phyloP scores from a whole-genome alignment of 2,888 invertebrate genomes.

The Lissonota sp. region DNA sequence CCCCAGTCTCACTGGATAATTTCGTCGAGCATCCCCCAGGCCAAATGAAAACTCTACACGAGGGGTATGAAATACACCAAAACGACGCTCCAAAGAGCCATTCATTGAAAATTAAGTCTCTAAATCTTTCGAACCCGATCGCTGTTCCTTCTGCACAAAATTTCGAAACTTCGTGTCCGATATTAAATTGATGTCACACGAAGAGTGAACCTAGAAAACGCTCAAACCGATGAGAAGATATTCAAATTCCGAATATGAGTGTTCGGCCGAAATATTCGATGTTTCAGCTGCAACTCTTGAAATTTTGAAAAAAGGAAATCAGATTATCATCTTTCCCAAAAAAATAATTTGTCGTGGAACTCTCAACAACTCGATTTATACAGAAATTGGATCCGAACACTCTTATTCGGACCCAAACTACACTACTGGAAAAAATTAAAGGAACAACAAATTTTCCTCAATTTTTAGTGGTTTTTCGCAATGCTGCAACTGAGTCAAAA shows the following conservation, averaged over 20 bases:
- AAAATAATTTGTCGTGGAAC: too few species aligned
- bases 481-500: too few species aligned
- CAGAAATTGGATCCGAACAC: too few species aligned
- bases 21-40: constrained; percentile 47
- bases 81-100: constrained; percentile 62
- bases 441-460: too few species aligned
- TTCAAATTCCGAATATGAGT: not conserved
- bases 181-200: constrained; percentile 6
- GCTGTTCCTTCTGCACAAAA: constrained; percentile 1
- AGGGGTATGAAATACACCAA: not conserved
- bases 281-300: not conserved
- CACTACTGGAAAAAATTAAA: too few species aligned
- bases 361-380: too few species aligned
- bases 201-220: not conserved
- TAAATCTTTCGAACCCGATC: constrained; percentile 63
- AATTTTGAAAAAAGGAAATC: not conserved
- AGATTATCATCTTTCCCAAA: too few species aligned
- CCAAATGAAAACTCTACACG: not conserved
- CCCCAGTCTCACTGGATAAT: constrained; percentile 64
- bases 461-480: too few species aligned
- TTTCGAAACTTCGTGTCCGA: constrained; percentile 7
- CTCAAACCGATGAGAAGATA: not conserved
- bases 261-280: too few species aligned
- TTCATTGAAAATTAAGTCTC: constrained; percentile 75
- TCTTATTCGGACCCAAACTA: too few species aligned